Evolutionary conservation across 2,113 vertebrate species (phyloP).

Genomic region (Spilogale gracilis): DNA sequence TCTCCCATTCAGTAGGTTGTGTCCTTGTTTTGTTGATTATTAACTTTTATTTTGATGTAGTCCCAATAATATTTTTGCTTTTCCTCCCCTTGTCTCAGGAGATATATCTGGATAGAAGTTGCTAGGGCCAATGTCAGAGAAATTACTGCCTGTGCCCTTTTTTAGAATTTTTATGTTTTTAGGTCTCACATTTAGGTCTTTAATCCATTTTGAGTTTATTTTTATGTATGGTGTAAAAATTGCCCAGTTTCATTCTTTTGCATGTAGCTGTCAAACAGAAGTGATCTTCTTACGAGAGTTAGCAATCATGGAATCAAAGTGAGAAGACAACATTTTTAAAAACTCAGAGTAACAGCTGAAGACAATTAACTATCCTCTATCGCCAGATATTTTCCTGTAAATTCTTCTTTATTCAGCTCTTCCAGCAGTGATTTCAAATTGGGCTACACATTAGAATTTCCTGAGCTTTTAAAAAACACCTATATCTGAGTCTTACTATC

Average conservation of each 20-base stretch:
- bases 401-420: background rate
- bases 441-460: background rate
- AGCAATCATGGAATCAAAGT: background rate
- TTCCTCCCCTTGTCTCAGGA: background rate
- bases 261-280: background rate
- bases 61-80: background rate
- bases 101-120: background rate
- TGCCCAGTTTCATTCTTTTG: background rate
- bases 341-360: constrained; percentile 16
- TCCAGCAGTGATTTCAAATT: background rate
- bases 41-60: background rate
- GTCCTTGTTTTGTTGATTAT: background rate
- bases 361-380: background rate
- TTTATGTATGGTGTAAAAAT: background rate
- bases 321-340: background rate
- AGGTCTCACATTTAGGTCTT: background rate
- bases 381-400: background rate
- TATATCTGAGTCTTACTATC: background rate
- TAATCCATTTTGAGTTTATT: background rate
- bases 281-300: background rate
- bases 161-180: background rate
- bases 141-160: background rate
- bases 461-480: background rate
- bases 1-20: background rate
- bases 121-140: background rate